phyloP scores from a whole-genome alignment of 2,888 invertebrate genomes.

The Metallyticus violacea region DNA sequence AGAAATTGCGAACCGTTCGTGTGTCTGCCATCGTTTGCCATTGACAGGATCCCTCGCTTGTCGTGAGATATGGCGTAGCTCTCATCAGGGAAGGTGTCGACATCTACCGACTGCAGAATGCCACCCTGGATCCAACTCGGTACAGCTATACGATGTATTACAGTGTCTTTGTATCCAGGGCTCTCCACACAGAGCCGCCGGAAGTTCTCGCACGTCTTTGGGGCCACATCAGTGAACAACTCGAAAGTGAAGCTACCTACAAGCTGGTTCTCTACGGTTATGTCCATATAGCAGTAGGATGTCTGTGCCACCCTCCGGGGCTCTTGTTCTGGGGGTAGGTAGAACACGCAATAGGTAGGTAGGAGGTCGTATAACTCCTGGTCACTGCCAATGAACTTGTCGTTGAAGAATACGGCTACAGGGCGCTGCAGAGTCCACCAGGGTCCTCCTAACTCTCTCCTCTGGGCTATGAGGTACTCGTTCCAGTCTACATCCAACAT shows the following conservation, averaged over 20 bases:
- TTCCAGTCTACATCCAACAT: slow-evolving; percentile 28
- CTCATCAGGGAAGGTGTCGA: slow-evolving; percentile 56
- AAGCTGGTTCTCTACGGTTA: slow-evolving; percentile 48
- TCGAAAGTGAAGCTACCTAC: slow-evolving; percentile 54
- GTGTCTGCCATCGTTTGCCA: slow-evolving; percentile 67
- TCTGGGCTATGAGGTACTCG: slow-evolving; percentile 12
- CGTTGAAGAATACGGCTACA: slow-evolving; percentile 53
- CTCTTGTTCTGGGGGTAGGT: slow-evolving; percentile 41
- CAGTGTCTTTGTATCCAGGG: slow-evolving; percentile 51
- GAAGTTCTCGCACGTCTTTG: slow-evolving; percentile 58
- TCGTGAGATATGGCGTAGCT: slow-evolving; percentile 65
- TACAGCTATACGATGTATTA: slow-evolving; percentile 63
- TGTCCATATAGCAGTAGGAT: slow-evolving; percentile 54
- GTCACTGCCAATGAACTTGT: slow-evolving; percentile 54
- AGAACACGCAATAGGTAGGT: slow-evolving; percentile 49
- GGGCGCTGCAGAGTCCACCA: slow-evolving; percentile 49
- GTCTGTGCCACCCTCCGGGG: slow-evolving; percentile 55
- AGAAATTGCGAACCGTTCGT: slow-evolving; percentile 70
- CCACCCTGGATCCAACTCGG: slow-evolving; percentile 72
- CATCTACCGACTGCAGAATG: slow-evolving; percentile 42
- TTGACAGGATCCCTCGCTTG: slow-evolving; percentile 65
- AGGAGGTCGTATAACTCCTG: slow-evolving; percentile 50
- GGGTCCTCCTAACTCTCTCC: slow-evolving; percentile 43
- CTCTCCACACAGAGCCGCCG: slow-evolving; percentile 52
- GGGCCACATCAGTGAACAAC: slow-evolving; percentile 59